Conservation (phyloP, 2,797 vertebrate genomes). For the Dendrocincla tyrannina region DNA sequence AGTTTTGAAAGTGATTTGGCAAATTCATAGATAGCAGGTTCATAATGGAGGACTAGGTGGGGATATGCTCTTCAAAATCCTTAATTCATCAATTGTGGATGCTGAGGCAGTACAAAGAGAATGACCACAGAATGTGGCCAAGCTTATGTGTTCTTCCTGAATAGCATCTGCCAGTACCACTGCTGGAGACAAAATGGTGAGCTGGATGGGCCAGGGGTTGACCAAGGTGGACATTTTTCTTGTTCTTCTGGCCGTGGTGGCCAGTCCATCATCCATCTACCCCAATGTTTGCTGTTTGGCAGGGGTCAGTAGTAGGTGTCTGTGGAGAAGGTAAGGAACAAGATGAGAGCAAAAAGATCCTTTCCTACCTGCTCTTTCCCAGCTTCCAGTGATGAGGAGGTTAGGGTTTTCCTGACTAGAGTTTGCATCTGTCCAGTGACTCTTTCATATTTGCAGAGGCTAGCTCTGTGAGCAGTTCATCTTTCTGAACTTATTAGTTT, state of each 20-base stretch:
- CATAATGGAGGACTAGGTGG: not conserved
- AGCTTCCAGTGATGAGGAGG: not conserved
- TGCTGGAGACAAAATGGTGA: not conserved
- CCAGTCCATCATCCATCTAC: not conserved
- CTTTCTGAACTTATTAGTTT: not conserved
- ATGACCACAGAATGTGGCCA: not conserved
- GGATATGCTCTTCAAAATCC: not conserved
- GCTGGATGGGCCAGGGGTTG: not conserved
- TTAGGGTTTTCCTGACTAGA: not conserved
- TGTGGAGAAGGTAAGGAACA: not conserved
- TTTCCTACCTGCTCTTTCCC: not conserved
- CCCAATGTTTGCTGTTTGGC: not conserved
- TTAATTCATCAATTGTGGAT: not conserved
- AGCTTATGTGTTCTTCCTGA: not conserved
- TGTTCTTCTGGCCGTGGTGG: not conserved
- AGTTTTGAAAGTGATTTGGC: not conserved
- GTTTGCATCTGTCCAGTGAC: not conserved
- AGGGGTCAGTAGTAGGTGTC: not conserved
- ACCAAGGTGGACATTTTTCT: not conserved
- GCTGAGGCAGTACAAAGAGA: not conserved
- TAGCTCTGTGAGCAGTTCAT: not conserved
- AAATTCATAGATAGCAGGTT: not conserved
- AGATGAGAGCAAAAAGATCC: not conserved
- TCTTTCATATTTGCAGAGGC: not conserved
- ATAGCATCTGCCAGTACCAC: not conserved